Evolutionary conservation across 2,113 vertebrate species (phyloP), one percentile per base, ranked within the genome.

Genomic region (Hyaena hyaena): DNA sequence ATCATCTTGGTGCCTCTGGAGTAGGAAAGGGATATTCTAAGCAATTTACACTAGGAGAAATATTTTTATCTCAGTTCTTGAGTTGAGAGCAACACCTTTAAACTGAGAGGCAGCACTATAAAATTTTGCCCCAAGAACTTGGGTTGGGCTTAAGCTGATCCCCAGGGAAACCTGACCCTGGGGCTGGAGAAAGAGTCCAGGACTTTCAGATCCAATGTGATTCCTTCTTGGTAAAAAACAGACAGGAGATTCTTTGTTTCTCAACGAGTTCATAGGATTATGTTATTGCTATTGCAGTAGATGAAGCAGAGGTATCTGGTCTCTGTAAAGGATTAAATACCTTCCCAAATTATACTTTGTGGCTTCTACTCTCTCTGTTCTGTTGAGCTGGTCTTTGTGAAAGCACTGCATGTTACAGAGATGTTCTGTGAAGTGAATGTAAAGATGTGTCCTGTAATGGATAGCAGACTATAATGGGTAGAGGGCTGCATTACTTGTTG

Each of bases 11-110:
- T 88, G 48, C 50, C 76, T 88, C 77, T 97, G n/a, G 43, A 17
- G 53, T 92, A 12, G 35, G 76, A 88, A 45, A 43, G 53, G 68
- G n/a, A 63, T 77, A 92, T 16, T 90, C 84, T 93, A 88, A 95
- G 58, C 45, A 45, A 77, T 76, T 96, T 83, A 66, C 12, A 76
- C 65, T 73, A 45, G 58, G 31, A 96, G 69, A 93, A 97, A 91
- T 96, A 87, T 95, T 97, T 97, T 97, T 95, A 88, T 96, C 81
- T 97, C 69, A 88, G 79, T 87, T 97, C n/a, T 87, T 77, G 63
- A 88, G 74, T 80, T 96, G 90, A 96, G 50, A 97, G 50, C 28
- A 65, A 85, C 80, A 92, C 80, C 74, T 96, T 95, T 61, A 90
- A 97, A 84, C 90, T 90, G 91, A 96, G 86, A 97, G 82, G 35